These are phyloP conservation scores for Caradrina clavipalpis DNA, from an alignment of 2,888 invertebrate species.

Conservation along the genomic window DNA sequence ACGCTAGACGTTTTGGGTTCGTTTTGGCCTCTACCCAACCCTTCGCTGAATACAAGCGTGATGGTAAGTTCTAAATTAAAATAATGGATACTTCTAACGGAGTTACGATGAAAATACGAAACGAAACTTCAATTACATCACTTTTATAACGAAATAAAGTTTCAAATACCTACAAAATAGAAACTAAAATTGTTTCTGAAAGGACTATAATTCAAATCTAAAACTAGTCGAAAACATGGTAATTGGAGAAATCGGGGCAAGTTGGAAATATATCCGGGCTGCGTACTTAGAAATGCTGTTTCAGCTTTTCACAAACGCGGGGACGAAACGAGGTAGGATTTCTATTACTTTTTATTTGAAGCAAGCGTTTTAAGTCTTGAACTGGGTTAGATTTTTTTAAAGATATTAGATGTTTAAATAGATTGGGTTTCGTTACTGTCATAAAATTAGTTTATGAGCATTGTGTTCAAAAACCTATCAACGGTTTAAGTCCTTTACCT, in stretches of 20 bases:
- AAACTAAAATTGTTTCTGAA: conserved; percentile 22
- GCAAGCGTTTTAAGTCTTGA: background rate
- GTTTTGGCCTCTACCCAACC: too few species aligned
- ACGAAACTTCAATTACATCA: conserved; percentile 4
- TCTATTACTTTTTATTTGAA: background rate
- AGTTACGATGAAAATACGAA: background rate
- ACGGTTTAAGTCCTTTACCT: too few species aligned
- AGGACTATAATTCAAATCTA: conserved; percentile 44
- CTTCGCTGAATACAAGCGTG: too few species aligned
- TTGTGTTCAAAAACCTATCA: background rate
- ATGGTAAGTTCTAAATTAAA: background rate
- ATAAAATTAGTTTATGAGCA: background rate
- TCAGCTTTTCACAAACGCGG: background rate
- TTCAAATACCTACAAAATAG: conserved; percentile 19
- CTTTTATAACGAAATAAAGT: conserved; percentile 10
- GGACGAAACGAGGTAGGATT: background rate
- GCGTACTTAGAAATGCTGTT: conserved; percentile 20
- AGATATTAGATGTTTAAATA: too few species aligned
- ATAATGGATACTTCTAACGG: too few species aligned
- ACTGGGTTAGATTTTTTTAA: background rate
- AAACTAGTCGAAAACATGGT: conserved; percentile 49
- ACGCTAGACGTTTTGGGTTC: too few species aligned
- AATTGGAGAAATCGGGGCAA: conserved; percentile 49
- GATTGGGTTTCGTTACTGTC: too few species aligned
- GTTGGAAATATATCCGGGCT: conserved; percentile 48